phyloP scores from a whole-genome alignment of 2,888 invertebrate species.

The Noctua pronuba region DNA sequence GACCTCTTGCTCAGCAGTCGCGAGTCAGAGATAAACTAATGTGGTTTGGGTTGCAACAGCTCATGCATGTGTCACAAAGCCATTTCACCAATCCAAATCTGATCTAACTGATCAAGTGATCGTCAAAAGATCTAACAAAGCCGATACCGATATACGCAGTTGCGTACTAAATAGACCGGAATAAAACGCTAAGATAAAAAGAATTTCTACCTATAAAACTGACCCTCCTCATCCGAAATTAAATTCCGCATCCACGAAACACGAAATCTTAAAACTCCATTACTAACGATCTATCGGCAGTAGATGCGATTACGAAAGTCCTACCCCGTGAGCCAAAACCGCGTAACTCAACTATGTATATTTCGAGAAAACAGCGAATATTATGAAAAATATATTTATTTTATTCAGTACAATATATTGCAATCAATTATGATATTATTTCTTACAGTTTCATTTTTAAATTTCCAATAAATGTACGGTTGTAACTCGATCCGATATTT shows the following conservation, averaged over 20 bases:
- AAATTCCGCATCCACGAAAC: slow-evolving; percentile 54
- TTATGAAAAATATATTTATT: background rate
- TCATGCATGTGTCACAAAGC: background rate
- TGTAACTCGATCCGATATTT: background rate
- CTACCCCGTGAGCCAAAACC: background rate
- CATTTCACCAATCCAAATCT: slow-evolving; percentile 4
- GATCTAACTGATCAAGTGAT: slow-evolving; percentile 9
- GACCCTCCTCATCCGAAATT: slow-evolving; percentile 57
- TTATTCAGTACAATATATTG: background rate
- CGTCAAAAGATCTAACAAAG: slow-evolving; percentile 40
- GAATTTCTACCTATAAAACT: slow-evolving; percentile 47
- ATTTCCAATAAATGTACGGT: background rate
- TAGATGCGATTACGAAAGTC: slow-evolving; percentile 58
- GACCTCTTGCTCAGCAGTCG: no score
- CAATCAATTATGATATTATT: background rate
- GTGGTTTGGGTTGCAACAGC: background rate
- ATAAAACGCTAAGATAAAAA: slow-evolving; percentile 50
- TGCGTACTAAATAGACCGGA: slow-evolving; percentile 47
- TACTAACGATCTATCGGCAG: slow-evolving; percentile 60
- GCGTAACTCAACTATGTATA: background rate
- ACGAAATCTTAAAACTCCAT: slow-evolving; percentile 61
- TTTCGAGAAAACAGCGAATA: background rate
- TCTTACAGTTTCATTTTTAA: background rate
- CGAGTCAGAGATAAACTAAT: no score
- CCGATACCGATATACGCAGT: slow-evolving; percentile 23